A percentile compares a stretch with the other conserved stretches of the same genome.
phyloP scores from a whole-genome alignment of 2,797 vertebrate genomes.

The Channa striata region DNA sequence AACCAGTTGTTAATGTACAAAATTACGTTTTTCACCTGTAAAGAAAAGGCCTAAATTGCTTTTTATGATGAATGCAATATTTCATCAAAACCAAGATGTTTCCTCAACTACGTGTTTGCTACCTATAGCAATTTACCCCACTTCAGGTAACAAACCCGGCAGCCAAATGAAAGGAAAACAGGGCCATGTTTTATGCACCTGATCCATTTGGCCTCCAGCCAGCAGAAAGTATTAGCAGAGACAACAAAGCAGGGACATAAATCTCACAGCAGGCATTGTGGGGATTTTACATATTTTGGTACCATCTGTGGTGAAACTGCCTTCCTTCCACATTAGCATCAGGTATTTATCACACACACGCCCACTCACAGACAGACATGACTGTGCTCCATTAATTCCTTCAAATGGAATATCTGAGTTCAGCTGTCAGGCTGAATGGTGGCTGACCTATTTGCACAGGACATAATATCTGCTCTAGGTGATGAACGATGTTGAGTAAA shows the following conservation, averaged over 20 bases:
- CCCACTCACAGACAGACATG: constrained; percentile 17
- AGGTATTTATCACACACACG: constrained; percentile 47
- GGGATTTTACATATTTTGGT: constrained; percentile 28
- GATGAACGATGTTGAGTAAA: background rate
- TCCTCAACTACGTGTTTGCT: background rate
- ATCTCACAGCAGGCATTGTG: constrained; percentile 40
- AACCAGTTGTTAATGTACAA: background rate
- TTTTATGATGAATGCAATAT: background rate
- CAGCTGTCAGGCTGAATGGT: constrained; percentile 13
- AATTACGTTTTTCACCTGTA: background rate
- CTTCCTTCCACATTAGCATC: constrained; percentile 27
- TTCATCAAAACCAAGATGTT: background rate
- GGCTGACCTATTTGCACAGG: constrained; percentile 2
- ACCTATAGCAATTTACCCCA: background rate
- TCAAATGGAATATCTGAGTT: constrained; percentile 18
- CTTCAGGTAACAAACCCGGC: background rate
- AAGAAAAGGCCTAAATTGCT: background rate
- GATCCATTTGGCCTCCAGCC: constrained; percentile 36
- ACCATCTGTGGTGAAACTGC: constrained; percentile 7
- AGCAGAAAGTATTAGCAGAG: constrained; percentile 29
- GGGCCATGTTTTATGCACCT: constrained; percentile 29
- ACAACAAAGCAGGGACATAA: constrained; percentile 34
- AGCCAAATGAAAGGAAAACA: constrained; percentile 30
- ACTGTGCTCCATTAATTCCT: constrained; percentile 10
- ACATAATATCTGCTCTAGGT: background rate